These are phyloP conservation scores for Rhinichthys osculus DNA, from an alignment of 2,797 vertebrate genomes.

Conservation along the genomic window DNA sequence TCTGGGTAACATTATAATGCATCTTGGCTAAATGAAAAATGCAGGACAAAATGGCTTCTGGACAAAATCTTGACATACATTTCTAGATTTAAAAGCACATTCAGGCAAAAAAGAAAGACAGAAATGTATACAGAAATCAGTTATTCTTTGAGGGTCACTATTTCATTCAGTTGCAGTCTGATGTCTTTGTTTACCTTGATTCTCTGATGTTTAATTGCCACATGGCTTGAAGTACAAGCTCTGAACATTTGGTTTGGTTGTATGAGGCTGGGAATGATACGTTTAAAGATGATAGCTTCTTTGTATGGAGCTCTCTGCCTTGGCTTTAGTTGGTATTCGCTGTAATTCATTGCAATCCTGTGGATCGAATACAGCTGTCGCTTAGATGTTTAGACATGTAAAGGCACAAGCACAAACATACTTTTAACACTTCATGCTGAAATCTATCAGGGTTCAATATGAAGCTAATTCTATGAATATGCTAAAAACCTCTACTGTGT, in stretches of 20 bases:
- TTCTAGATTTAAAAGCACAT: not conserved
- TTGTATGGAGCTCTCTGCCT: constrained; percentile 34
- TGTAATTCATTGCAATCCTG: constrained; percentile 86
- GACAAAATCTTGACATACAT: not conserved
- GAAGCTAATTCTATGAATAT: not conserved
- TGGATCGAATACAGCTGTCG: constrained; percentile 89
- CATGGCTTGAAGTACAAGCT: constrained; percentile 11
- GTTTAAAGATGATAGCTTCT: constrained; percentile 14
- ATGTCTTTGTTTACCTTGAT: constrained; percentile 1
- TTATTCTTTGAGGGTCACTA: not conserved
- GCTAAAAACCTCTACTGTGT: not conserved
- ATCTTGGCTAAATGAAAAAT: not conserved
- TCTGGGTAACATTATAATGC: constrained; percentile 1
- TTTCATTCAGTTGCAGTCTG: not conserved
- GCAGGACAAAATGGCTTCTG: not conserved
- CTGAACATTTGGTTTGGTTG: not conserved
- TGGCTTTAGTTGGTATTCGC: constrained; percentile 52
- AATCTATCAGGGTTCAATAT: not conserved
- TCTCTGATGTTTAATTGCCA: not conserved
- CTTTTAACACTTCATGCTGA: constrained; percentile 9
- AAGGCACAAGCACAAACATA: constrained; percentile 68
- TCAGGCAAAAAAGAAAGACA: not conserved
- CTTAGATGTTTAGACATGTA: constrained; percentile 86
- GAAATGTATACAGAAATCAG: not conserved
- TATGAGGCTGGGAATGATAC: not conserved